Base-by-base conservation (phyloP, 2,888 invertebrate species). In the Mamestra brassicae region DNA sequence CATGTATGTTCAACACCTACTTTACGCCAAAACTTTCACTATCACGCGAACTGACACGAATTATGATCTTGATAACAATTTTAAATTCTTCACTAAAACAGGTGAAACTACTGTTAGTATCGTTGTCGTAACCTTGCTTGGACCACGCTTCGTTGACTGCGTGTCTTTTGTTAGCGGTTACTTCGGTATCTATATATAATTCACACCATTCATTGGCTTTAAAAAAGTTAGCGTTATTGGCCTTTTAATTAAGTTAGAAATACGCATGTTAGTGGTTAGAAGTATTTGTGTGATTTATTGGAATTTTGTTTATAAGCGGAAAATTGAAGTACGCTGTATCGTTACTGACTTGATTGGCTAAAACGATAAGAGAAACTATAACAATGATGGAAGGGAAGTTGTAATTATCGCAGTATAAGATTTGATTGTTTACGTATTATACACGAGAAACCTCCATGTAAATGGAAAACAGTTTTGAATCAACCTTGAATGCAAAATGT, bases 81-180 rank as follows among this genome's bases (percentile, higher is more conserved):
- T 83, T 45, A 62, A 62, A 89, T 87, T 87, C 85, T 79, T 74
- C 67, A 81, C 82, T 85, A 85, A 88, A 89, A 87, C 90, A 89
- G 90, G 92, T 91, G 93, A 92, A 93, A 92, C 90, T 85, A 85
- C 89, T 86, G 89, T 85, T 88, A 89, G 83, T 85, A 87, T 79
- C 78, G 86, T 80, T 83, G 84, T 71, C 78, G 87, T 89, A 92
- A 93, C 94, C 94, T 94, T 94, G 94, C 88, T 62, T 75, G 78
- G 69, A 81, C 71, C 90, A 93, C 92, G 93, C 90, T 92, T 88
- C 86, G 93, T 81, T 90, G 93, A 75, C 67, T 87, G 72, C 85
- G 85, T 81, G 89, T 88, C 89, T 90, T 89, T 88, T 88, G 89
- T 90, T 91, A 89, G 85, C 87, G 88, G 84, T 88, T 85, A 88